Evolutionary conservation across 2,888 invertebrate species (phyloP), one percentile per base, ranked within the genome.

Genomic region (Micoletzkya japonica): DNA sequence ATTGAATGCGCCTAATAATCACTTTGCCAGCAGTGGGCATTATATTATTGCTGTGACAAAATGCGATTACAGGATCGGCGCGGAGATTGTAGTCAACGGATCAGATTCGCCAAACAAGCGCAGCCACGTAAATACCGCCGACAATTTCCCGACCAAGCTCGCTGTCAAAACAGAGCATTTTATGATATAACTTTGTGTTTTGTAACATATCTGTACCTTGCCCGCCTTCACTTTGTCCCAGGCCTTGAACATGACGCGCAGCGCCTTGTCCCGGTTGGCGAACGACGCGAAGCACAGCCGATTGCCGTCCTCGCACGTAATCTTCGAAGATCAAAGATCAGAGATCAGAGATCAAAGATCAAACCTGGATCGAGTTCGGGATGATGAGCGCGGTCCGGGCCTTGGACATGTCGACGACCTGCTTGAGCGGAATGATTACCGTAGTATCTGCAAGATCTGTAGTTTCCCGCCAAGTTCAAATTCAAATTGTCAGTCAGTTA

Each of bases 351-450:
- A 26, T 60, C 32, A 61, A 50, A 49, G 61, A 61, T 61, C 30
- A 2, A 44, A 88, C 86, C 79, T 93, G 90, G 83, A 97, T 92
- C 70, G 97, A 96, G 89, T 97, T 97, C 70, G 96, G 96, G 86
- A 97, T 95, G 74, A 97, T 93, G 67, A 87, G 80, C 0, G 88
- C 92, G 0, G 94, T 94, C 89, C 93, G 93, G 87, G 94, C 94
- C 88, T 96, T 96, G 54, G 94, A 94, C 86, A 97, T 93, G 63
- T 92, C 91, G 6, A 92, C 91, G 73, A 97, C 92, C 83, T 95
- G 94, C 86, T 92, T 92, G 91, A 93, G 93, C 80, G 91, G 90
- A 67, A 95, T 89, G 66, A 90, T 91, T 74, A 95, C 89, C 87
- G 58, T 28, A 4, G 68, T 68, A 14, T 54, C 64, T 66, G 64